Conservation (phyloP, 92 coral and sea anemone species). For the Epizoanthus illoricatus region DNA sequence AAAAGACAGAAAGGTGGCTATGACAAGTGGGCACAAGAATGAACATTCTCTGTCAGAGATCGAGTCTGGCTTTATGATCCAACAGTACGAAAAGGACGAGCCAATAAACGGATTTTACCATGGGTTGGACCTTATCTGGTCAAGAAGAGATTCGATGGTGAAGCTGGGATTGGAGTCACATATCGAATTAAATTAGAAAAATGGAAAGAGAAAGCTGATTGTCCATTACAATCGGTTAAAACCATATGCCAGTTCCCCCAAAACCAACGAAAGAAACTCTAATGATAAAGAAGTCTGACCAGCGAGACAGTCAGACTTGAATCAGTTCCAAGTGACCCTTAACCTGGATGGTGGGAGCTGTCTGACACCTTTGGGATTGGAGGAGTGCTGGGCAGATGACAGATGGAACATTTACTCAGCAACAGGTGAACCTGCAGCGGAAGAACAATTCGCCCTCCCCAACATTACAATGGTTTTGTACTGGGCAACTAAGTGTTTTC, state of each 20-base stretch:
- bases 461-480: too few species aligned
- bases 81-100: too few species aligned
- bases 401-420: neutral
- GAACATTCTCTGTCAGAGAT: too few species aligned
- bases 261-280: neutral
- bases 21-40: too few species aligned
- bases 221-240: conserved; percentile 32
- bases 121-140: too few species aligned
- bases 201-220: conserved; percentile 34
- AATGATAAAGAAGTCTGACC: neutral
- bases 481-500: too few species aligned
- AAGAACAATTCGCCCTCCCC: conserved; percentile 10
- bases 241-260: conserved; percentile 18
- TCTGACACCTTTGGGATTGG: too few species aligned
- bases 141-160: neutral
- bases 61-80: too few species aligned
- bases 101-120: too few species aligned
- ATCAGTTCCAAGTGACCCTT: neutral
- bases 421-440: conserved; percentile 22
- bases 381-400: neutral
- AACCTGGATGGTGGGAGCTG: neutral
- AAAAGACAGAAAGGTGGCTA: too few species aligned
- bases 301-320: conserved; percentile 2
- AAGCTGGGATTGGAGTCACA: conserved; percentile 21
- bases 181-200: too few species aligned